Evolutionary conservation across 2,888 invertebrate species (phyloP).

Genomic region (Clitarchus hookeri): DNA sequence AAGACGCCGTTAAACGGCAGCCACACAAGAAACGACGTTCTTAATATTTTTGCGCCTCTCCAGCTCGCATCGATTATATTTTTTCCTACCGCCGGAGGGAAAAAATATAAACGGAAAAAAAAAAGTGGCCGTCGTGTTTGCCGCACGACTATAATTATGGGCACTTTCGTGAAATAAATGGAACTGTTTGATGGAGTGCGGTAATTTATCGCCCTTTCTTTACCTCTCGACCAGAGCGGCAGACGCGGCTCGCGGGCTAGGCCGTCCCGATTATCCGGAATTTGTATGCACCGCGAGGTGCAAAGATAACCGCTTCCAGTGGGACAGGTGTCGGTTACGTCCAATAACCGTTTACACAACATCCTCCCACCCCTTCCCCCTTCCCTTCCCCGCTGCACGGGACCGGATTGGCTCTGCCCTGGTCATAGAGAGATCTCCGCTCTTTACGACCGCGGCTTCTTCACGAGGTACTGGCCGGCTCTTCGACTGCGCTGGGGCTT

Average conservation of each 20-base stretch:
- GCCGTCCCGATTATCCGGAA: conserved; percentile 9
- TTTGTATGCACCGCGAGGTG: conserved; percentile 14
- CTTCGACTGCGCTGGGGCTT: too few species aligned
- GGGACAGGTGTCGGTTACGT: conserved; percentile 14
- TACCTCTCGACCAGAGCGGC: background rate
- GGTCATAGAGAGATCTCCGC: conserved; percentile 9
- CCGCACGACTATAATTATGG: conserved; percentile 14
- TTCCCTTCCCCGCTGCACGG: background rate
- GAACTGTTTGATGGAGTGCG: conserved; percentile 14
- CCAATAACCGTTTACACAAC: conserved; percentile 14
- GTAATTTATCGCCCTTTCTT: conserved; percentile 9
- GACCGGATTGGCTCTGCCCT: background rate
- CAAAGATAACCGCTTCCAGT: conserved; percentile 14
- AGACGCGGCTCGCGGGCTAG: background rate
- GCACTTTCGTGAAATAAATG: conserved; percentile 14
- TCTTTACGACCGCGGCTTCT: background rate
- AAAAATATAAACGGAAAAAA: background rate
- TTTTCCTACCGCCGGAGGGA: background rate
- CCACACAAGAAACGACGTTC: conserved; percentile 3
- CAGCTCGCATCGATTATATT: background rate
- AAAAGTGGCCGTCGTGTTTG: background rate
- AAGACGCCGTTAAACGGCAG: conserved; percentile 5
- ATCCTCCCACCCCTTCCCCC: background rate
- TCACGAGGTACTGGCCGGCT: background rate
- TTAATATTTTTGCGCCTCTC: conserved; percentile 14